A percentile compares a stretch with the other conserved stretches of the same genome.
Conservation (phyloP, 1,140 invertebrate genomes). For the Nasonia giraulti region DNA sequence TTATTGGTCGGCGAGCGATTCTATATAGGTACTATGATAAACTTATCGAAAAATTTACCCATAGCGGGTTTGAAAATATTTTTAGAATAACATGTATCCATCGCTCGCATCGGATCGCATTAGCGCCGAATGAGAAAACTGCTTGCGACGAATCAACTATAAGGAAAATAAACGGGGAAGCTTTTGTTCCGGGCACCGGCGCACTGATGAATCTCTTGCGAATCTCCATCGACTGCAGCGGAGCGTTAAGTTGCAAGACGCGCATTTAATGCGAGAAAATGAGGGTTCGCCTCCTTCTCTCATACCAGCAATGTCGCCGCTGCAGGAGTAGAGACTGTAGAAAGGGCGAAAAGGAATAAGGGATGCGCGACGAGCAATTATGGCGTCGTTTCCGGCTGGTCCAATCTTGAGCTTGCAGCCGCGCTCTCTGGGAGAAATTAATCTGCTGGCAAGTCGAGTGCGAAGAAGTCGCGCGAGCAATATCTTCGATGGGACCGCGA, state of each 20-base stretch:
- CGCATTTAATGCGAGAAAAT: slow-evolving; percentile 45
- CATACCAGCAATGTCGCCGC: neutral
- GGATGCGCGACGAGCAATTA: slow-evolving; percentile 36
- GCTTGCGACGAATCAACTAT: neutral
- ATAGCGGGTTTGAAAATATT: too few relatives aligned
- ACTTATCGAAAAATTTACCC: too few relatives aligned
- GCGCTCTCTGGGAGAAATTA: slow-evolving; percentile 56
- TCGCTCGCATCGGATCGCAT: neutral
- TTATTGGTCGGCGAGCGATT: too few relatives aligned
- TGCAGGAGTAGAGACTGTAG: slow-evolving; percentile 22
- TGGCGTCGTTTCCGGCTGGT: slow-evolving; percentile 41
- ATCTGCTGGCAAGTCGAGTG: slow-evolving; percentile 63
- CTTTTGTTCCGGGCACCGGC: neutral
- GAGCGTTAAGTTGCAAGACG: slow-evolving; percentile 44
- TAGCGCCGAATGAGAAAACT: neutral
- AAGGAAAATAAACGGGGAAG: neutral
- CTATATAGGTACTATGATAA: too few relatives aligned
- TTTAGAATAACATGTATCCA: neutral
- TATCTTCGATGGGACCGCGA: slow-evolving; percentile 58
- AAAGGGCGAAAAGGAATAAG: slow-evolving; percentile 40
- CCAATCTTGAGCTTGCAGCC: slow-evolving; percentile 50
- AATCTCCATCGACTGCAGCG: slow-evolving; percentile 51
- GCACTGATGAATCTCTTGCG: slow-evolving; percentile 46
- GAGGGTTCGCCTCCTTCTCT: neutral
- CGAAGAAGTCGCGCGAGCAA: slow-evolving; percentile 56